phyloP scores from a whole-genome alignment of 2,888 invertebrate genomes.

The Abrostola tripartita region DNA sequence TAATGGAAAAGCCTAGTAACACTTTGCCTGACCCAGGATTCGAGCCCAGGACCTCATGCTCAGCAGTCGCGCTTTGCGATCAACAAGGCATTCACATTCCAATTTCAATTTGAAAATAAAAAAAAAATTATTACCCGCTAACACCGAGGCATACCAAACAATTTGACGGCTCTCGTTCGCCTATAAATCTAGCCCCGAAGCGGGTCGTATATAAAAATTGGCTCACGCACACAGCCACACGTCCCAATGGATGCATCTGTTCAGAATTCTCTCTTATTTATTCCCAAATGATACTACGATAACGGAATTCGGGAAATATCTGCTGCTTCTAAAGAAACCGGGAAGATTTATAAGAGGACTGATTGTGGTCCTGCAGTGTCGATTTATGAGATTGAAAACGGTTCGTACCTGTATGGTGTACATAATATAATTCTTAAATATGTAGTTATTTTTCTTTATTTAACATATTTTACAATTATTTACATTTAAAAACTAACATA shows the following conservation, averaged over 20 bases:
- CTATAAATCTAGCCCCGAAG: slow-evolving; percentile 58
- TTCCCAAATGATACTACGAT: slow-evolving; percentile 23
- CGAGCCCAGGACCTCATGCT: too few species aligned
- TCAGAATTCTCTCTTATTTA: slow-evolving; percentile 33
- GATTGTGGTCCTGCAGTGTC: too few species aligned
- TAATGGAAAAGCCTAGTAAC: too few species aligned
- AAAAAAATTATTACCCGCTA: slow-evolving; percentile 35
- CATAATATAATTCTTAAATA: too few species aligned
- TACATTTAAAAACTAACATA: too few species aligned
- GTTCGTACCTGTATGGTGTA: too few species aligned
- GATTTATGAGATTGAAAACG: too few species aligned
- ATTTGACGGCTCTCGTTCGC: slow-evolving; percentile 39
- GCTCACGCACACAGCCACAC: slow-evolving; percentile 41
- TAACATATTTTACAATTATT: too few species aligned
- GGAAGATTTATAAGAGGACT: not conserved
- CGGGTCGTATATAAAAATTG: slow-evolving; percentile 61
- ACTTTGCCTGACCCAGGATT: too few species aligned
- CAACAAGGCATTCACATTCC: not conserved
- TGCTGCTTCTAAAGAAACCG: slow-evolving; percentile 12
- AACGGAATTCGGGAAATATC: slow-evolving; percentile 37
- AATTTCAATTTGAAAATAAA: not conserved
- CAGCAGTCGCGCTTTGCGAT: too few species aligned
- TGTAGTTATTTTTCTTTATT: too few species aligned
- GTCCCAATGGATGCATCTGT: slow-evolving; percentile 51
- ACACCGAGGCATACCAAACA: slow-evolving; percentile 8